Evolutionary conservation across 1,140 invertebrate species (phyloP), one percentile per base, ranked within the genome.

Genomic region (Ooceraea biroi): DNA sequence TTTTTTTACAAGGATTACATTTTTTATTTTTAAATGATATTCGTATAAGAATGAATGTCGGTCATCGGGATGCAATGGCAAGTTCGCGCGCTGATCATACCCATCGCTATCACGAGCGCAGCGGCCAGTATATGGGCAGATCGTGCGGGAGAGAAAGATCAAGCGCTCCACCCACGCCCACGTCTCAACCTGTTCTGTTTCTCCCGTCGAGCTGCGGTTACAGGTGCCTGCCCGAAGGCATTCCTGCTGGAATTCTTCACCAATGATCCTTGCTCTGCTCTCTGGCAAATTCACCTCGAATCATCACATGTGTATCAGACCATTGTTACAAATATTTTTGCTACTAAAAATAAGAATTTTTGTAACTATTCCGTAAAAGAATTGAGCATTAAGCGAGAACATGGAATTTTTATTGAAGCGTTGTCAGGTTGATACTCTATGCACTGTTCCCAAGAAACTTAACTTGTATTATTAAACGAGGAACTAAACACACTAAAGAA

Each of bases 161-260:
- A 93, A 91, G 91, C 91, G 91, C 89, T 92, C 92, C 92, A 93
- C 92, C 92, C 91, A 93, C 92, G 92, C 92, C 90, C 90, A 92
- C 85, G 85, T 91, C 92, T 92, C 91, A 92, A 93, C 93, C 92
- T 93, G 92, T 93, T 93, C 93, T 91, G 91, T 91, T 92, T 89
- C 92, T 91, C 83, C 82, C 90, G 71, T 91, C 87, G 91, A 90
- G 92, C 90, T 89, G 88, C 88, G 90, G 92, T 92, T 93, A 93
- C 93, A 93, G 93, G 93, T 93, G 93, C 93, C 92, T 93, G 87
- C 91, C 89, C 83, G 88, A 91, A 91, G 89, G 92, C 92, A 92
- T 93, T 93, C 92, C 91, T 91, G 90, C 77, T 88, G 85, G 89
- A 90, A 89, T 88, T 89, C 89, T 84, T 89, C 85, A 89, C 61